phyloP scores from a whole-genome alignment of 2,888 invertebrate species.

The Chymomyza caudatula region DNA sequence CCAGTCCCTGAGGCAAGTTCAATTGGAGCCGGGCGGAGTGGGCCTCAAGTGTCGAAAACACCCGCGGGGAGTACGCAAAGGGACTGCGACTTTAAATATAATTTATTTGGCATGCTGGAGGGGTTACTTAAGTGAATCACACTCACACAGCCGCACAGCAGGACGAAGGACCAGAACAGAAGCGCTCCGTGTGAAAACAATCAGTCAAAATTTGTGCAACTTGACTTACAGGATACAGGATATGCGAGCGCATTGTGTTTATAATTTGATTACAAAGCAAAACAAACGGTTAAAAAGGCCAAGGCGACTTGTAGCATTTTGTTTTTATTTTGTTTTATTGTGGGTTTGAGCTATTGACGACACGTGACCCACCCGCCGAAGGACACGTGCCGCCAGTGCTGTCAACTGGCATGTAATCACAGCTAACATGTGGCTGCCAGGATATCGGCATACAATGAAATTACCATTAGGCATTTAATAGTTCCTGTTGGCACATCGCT shows the following conservation, averaged over 20 bases:
- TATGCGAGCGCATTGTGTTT: constrained; percentile 50
- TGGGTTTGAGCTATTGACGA: constrained; percentile 40
- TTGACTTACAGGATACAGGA: constrained; percentile 59
- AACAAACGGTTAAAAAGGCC: constrained; percentile 14
- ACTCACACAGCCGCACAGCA: constrained; percentile 5
- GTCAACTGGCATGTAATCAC: constrained; percentile 70
- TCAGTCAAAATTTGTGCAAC: constrained; percentile 68
- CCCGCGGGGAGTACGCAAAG: constrained; percentile 53
- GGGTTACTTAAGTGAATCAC: constrained; percentile 63
- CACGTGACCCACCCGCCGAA: constrained; percentile 64
- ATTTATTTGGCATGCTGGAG: constrained; percentile 61
- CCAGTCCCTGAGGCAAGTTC: constrained; percentile 44
- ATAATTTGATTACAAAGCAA: constrained; percentile 68
- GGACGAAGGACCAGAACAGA: neutral
- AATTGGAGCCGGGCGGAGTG: constrained; percentile 52
- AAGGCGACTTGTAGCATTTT: constrained; percentile 43
- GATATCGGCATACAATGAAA: constrained; percentile 63
- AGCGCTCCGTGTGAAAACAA: constrained; percentile 55
- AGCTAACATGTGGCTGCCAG: constrained; percentile 50
- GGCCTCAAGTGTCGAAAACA: constrained; percentile 59
- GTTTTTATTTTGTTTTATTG: constrained; percentile 41
- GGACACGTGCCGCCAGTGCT: constrained; percentile 31
- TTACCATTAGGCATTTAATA: constrained; percentile 73
- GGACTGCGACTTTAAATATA: constrained; percentile 60
- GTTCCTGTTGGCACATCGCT: constrained; percentile 69